Percentiles rank a stretch among this genome's conserved stretches.
Conservation (phyloP, 2,797 vertebrate species). For the Calcarius lapponicus region DNA sequence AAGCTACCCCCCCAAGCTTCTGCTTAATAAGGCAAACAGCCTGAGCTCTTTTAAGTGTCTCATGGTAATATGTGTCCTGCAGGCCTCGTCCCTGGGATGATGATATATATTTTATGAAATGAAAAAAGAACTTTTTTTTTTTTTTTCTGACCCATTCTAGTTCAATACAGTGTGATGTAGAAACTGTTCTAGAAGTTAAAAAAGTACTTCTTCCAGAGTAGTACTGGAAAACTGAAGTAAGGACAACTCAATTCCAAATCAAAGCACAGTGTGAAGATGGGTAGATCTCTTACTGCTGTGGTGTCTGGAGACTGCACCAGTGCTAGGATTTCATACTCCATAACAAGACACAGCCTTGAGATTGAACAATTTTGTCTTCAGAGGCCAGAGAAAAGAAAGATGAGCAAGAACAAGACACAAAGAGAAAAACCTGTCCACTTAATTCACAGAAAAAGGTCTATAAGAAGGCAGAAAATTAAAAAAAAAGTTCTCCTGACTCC, state of each 20-base stretch:
- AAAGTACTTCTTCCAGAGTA: background rate
- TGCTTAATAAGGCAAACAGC: background rate
- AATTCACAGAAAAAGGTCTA: background rate
- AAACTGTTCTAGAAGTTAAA: background rate
- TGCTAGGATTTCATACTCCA: background rate
- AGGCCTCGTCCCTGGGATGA: background rate
- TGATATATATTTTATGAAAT: background rate
- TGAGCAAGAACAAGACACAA: background rate
- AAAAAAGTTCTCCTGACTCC: fast-evolving
- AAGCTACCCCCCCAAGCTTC: background rate
- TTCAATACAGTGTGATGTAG: background rate
- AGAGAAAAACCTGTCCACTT: background rate
- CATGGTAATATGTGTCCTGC: background rate
- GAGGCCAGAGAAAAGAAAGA: background rate
- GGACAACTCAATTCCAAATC: background rate
- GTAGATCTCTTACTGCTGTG: background rate
- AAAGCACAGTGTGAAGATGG: background rate
- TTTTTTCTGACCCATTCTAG: background rate
- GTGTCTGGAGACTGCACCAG: background rate
- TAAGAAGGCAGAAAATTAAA: background rate
- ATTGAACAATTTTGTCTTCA: background rate
- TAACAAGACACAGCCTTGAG: background rate
- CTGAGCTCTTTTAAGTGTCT: background rate
- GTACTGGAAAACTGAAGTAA: background rate
- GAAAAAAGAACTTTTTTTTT: fast-evolving